These are phyloP conservation scores for Aproaerema taeniolella DNA, from an alignment of 2,888 invertebrate species.

Conservation along the genomic window DNA sequence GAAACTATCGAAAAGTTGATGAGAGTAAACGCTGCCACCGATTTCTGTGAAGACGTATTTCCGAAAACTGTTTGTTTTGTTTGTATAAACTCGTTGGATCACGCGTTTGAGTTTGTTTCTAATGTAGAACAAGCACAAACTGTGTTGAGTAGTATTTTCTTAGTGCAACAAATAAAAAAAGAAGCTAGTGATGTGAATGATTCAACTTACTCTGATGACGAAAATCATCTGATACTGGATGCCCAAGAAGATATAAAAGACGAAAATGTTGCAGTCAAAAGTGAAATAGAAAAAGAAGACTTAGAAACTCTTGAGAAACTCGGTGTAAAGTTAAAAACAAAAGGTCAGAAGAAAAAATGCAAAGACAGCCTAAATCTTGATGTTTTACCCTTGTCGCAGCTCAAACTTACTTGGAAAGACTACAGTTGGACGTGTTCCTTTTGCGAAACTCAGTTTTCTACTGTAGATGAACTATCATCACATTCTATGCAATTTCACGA, in stretches of 20 bases:
- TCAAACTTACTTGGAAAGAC: slow-evolving; percentile 48
- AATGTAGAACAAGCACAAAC: slow-evolving; percentile 44
- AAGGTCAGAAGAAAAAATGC: slow-evolving; percentile 11
- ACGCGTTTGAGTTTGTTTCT: slow-evolving; percentile 41
- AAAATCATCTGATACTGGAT: slow-evolving; percentile 14
- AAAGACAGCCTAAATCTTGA: slow-evolving; percentile 21
- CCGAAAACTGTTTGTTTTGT: slow-evolving; percentile 47
- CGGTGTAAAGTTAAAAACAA: background rate
- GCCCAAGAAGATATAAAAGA: slow-evolving; percentile 13
- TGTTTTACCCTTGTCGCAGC: slow-evolving; percentile 34
- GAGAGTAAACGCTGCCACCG: slow-evolving; percentile 36
- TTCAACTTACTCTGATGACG: slow-evolving; percentile 19
- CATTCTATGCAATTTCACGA: slow-evolving; percentile 79
- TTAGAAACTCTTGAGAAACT: background rate
- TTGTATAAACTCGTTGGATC: slow-evolving; percentile 40
- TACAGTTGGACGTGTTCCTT: slow-evolving; percentile 50
- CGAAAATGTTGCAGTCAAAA: slow-evolving; percentile 5
- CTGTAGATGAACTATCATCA: slow-evolving; percentile 55
- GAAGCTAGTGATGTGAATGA: slow-evolving; percentile 20
- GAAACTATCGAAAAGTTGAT: slow-evolving; percentile 37
- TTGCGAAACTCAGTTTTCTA: slow-evolving; percentile 46
- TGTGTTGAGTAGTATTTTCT: slow-evolving; percentile 28
- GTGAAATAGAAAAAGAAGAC: background rate
- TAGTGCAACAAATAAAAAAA: slow-evolving; percentile 33
- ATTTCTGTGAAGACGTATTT: slow-evolving; percentile 32